A percentile compares a stretch with the other conserved stretches of the same genome.
Conservation (phyloP, 2,113 vertebrate species). For the Ceyx cyanopectus region DNA sequence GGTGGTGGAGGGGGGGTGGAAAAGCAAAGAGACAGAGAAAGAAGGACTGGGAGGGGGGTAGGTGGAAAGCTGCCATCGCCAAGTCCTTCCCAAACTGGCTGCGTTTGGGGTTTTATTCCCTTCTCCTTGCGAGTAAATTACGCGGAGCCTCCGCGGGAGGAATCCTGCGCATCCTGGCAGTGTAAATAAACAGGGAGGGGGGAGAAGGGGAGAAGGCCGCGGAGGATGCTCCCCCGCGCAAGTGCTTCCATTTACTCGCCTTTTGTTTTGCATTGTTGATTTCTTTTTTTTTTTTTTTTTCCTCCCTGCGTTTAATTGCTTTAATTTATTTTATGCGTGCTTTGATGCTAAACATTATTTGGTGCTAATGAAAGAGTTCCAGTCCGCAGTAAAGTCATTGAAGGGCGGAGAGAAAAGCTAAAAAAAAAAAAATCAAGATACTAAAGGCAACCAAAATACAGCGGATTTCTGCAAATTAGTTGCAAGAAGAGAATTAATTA, state of each 20-base stretch:
- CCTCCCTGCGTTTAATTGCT: conserved; percentile 32
- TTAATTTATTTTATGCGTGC: conserved; percentile 54
- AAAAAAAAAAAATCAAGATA: neutral
- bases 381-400: neutral
- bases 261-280: neutral
- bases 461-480: neutral
- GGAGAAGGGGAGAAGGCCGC: neutral
- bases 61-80: neutral
- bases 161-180: neutral
- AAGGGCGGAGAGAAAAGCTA: neutral
- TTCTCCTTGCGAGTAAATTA: neutral
- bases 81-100: neutral
- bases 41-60: neutral
- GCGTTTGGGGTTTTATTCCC: too few relatives aligned
- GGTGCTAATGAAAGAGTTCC: conserved; percentile 45
- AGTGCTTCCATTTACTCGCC: neutral
- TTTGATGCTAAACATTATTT: conserved; percentile 18
- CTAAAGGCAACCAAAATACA: neutral
- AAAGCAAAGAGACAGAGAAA: neutral
- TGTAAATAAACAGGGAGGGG: neutral
- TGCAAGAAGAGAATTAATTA: neutral
- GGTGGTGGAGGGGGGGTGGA: neutral
- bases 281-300: neutral
- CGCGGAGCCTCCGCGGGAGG: neutral
- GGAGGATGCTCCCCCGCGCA: neutral